phyloP scores from a whole-genome alignment of 2,888 invertebrate species.

The Dynastes hyllus region DNA sequence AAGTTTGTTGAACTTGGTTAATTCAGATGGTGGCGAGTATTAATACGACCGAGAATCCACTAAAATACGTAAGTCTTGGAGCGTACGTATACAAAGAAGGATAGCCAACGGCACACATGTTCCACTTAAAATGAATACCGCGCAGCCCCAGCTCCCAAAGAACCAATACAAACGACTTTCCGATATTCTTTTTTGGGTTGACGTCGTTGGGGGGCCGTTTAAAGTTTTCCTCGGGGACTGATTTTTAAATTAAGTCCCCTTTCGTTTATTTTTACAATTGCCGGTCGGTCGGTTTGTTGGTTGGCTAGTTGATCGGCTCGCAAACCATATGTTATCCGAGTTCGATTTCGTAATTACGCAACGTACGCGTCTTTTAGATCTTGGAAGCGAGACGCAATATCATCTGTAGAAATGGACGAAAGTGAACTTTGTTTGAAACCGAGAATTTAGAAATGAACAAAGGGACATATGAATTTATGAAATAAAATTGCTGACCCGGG shows the following conservation, averaged over 20 bases:
- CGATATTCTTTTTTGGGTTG: background rate
- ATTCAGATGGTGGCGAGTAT: constrained; percentile 44
- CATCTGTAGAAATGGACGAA: background rate
- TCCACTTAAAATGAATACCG: constrained; percentile 18
- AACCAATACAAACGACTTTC: background rate
- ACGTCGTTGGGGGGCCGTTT: background rate
- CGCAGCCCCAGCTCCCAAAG: constrained; percentile 1
- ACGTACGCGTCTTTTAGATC: background rate
- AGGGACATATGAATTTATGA: too few relatives aligned
- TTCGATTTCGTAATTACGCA: constrained; percentile 5
- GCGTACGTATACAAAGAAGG: constrained; percentile 3
- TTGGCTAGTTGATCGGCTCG: background rate
- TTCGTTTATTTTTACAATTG: constrained; percentile 6
- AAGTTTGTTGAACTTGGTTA: constrained; percentile 49
- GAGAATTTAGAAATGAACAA: too few relatives aligned
- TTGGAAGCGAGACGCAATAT: constrained; percentile 3
- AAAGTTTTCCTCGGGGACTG: background rate
- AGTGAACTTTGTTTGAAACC: background rate
- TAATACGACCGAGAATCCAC: constrained; percentile 40
- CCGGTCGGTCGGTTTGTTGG: background rate
- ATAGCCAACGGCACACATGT: constrained; percentile 14
- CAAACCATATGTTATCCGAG: constrained; percentile 11
- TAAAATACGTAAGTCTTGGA: constrained; percentile 33
- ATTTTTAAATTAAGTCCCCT: constrained; percentile 1
- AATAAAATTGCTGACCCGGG: too few relatives aligned